Evolutionary conservation across 2,888 invertebrate genomes (phyloP).

Genomic region (Sisyra terminalis): DNA sequence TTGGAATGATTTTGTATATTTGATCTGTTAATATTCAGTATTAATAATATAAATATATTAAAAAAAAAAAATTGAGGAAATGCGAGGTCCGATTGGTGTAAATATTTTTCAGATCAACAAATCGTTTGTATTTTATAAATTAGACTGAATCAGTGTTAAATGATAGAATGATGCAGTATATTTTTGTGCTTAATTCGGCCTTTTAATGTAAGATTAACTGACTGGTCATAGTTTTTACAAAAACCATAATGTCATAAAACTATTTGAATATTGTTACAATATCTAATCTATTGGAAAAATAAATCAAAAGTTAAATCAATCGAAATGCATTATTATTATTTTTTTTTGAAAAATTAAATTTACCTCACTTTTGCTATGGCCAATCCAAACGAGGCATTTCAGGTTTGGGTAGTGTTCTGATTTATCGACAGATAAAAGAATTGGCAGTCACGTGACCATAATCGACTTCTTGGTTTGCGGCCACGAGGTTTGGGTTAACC

Average conservation of each 20-base stretch:
- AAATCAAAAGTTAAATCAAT: slow-evolving; percentile 7
- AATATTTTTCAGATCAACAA: background rate
- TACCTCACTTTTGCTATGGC: no score
- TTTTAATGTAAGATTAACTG: slow-evolving; percentile 6
- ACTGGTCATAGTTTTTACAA: slow-evolving; percentile 9
- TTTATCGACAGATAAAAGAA: slow-evolving; percentile 10
- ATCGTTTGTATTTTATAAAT: slow-evolving; percentile 6
- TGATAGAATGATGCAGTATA: slow-evolving; percentile 7
- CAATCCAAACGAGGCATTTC: no score
- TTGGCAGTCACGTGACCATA: slow-evolving; percentile 51
- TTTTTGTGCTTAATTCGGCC: slow-evolving; percentile 10
- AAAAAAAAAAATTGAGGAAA: no score
- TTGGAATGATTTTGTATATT: slow-evolving; percentile 1
- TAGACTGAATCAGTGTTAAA: slow-evolving; percentile 9
- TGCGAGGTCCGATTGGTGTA: slow-evolving; percentile 2
- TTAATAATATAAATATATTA: slow-evolving; percentile 6
- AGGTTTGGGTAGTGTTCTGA: slow-evolving; percentile 6
- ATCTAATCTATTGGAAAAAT: slow-evolving; percentile 4
- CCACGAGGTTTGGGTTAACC: slow-evolving; percentile 65
- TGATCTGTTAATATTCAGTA: slow-evolving; percentile 5
- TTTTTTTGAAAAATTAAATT: no score
- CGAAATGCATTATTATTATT: no score
- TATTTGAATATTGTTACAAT: slow-evolving; percentile 8
- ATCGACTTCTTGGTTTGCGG: slow-evolving; percentile 71
- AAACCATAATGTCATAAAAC: slow-evolving; percentile 3